These are phyloP conservation scores for Trachops cirrhosus DNA, from an alignment of 2,797 vertebrate genomes.

Conservation along the genomic window DNA sequence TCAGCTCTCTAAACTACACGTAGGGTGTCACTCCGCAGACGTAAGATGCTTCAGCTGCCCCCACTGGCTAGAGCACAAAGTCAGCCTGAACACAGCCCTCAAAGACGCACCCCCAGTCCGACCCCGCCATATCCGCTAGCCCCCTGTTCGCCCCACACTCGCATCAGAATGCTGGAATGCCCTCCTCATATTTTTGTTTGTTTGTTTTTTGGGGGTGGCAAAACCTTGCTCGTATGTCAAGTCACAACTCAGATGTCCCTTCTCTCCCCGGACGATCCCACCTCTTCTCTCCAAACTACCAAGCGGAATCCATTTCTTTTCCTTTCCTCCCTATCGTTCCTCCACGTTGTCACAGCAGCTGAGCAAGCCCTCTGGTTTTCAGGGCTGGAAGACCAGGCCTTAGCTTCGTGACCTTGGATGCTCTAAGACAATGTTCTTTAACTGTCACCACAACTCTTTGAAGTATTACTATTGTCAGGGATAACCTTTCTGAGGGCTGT, in stretches of 20 bases:
- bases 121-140: not conserved
- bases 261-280: not conserved
- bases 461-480: not conserved
- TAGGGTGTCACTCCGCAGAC: not conserved
- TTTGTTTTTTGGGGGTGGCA: not conserved
- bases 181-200: not conserved
- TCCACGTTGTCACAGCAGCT: not conserved
- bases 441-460: not conserved
- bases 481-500: not conserved
- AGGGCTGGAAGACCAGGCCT: not conserved
- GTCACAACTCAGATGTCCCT: not conserved
- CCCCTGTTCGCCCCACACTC: not conserved
- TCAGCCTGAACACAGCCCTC: not conserved
- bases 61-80: not conserved
- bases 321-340: not conserved
- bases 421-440: not conserved
- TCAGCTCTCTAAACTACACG: not conserved
- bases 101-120: not conserved
- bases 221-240: not conserved
- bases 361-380: not conserved
- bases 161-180: not conserved
- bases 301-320: not conserved
- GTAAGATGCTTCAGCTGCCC: not conserved
- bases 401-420: not conserved
- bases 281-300: not conserved